Evolutionary conservation across 2,797 vertebrate genomes (phyloP).

Genomic region (Acrocephalus scirpaceus): DNA sequence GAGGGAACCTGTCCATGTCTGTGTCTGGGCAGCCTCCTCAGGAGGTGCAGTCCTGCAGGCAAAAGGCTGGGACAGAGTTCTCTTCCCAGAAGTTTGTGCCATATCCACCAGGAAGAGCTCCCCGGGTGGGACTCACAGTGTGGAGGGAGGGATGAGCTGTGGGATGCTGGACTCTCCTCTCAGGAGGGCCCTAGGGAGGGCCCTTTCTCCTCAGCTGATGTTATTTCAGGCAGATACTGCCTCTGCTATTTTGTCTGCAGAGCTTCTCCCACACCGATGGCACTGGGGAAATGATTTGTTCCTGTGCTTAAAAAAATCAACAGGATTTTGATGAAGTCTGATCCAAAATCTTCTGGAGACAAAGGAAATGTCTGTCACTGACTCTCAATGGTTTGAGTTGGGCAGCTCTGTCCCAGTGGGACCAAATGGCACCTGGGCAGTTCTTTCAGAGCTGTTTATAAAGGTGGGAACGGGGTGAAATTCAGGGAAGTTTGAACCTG

Average conservation of each 20-base stretch:
- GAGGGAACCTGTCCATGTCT: not conserved
- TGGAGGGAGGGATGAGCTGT: not conserved
- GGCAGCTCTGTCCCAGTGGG: not conserved
- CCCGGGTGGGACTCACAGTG: not conserved
- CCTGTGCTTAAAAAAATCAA: not conserved
- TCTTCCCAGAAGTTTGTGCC: not conserved
- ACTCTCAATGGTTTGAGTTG: not conserved
- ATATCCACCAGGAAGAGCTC: not conserved
- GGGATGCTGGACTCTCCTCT: not conserved
- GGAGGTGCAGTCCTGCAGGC: not conserved
- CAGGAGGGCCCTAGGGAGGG: too few relatives aligned
- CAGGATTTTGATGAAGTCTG: not conserved
- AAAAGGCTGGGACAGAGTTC: not conserved
- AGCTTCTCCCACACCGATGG: not conserved
- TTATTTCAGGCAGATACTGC: not conserved
- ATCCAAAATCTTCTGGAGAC: not conserved
- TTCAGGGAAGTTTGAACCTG: not conserved
- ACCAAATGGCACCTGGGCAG: not conserved
- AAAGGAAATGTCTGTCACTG: not conserved
- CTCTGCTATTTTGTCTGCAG: not conserved
- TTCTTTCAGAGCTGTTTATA: not conserved
- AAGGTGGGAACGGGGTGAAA: not conserved
- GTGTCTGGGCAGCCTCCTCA: not conserved
- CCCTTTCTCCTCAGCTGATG: not conserved
- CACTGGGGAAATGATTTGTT: not conserved